These are phyloP conservation scores for Podotricha telesiphe DNA, from an alignment of 2,888 invertebrate genomes.

Conservation along the genomic window DNA sequence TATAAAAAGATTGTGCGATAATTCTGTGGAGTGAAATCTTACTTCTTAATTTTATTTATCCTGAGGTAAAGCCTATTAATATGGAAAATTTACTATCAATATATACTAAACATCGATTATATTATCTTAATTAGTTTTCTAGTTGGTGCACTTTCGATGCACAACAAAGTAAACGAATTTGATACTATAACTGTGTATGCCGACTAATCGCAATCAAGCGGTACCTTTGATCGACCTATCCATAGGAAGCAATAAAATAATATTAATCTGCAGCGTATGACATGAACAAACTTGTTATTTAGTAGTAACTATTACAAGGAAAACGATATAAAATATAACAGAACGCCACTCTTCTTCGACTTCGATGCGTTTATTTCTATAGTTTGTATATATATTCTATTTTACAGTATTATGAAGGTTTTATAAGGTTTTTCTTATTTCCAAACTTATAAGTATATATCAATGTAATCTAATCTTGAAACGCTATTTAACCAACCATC, in stretches of 20 bases:
- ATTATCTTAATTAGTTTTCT: constrained; percentile 15
- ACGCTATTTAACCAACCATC: too few species aligned
- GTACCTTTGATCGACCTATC: constrained; percentile 45
- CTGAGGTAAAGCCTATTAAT: neutral
- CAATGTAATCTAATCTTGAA: too few species aligned
- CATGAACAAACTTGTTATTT: constrained; percentile 30
- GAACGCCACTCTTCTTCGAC: neutral
- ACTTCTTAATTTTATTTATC: neutral
- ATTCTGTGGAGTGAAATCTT: neutral
- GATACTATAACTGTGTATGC: constrained; percentile 21
- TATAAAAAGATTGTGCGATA: neutral
- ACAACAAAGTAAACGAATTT: constrained; percentile 10
- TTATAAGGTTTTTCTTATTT: neutral
- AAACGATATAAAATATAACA: constrained; percentile 26
- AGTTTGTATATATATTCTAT: too few species aligned
- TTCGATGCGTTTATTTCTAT: neutral
- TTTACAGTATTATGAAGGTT: neutral
- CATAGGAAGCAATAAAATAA: constrained; percentile 49
- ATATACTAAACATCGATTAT: neutral
- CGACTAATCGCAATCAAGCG: constrained; percentile 46
- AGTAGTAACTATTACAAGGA: constrained; percentile 30
- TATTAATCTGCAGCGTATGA: constrained; percentile 44
- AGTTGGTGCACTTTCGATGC: constrained; percentile 4
- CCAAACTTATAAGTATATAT: too few species aligned
- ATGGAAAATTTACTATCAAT: neutral